Conservation (phyloP, 2,113 vertebrate genomes). For the Porphyrio hochstetteri region DNA sequence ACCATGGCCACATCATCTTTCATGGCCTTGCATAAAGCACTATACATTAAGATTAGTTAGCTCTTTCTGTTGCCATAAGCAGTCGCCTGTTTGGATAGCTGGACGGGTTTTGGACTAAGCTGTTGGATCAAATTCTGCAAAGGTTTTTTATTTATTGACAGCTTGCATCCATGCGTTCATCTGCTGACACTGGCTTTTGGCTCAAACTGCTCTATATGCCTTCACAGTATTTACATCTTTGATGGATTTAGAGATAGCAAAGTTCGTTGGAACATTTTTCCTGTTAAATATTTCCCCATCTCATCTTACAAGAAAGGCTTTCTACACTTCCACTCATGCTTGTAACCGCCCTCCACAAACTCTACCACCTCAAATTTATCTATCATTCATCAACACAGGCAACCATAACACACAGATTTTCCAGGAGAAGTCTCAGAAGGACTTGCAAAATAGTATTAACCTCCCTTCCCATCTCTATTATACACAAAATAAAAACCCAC, state of each 20-base stretch:
- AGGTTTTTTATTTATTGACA: neutral
- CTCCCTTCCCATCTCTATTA: neutral
- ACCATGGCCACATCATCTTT: neutral
- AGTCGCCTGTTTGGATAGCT: neutral
- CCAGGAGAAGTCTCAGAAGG: neutral
- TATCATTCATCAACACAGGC: neutral
- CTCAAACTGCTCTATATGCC: neutral
- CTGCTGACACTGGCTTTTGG: neutral
- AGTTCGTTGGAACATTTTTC: slow-evolving; percentile 11
- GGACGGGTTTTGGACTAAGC: neutral
- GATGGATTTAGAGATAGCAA: slow-evolving; percentile 8
- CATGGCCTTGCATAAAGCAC: neutral
- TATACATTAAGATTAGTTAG: neutral
- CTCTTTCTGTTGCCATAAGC: neutral
- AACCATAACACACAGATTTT: neutral
- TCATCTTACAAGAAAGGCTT: neutral
- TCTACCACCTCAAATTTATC: neutral
- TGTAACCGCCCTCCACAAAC: neutral
- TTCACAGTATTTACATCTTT: neutral
- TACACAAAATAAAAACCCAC: neutral
- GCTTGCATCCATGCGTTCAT: neutral
- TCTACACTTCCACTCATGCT: slow-evolving; percentile 5
- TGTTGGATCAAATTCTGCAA: neutral
- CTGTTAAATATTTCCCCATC: slow-evolving; percentile 2
- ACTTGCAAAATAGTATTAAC: neutral